A percentile compares a stretch with the other conserved stretches of the same genome.
Evolutionary conservation across 2,888 invertebrate species (phyloP).

Genomic region (Capitulum mitella): DNA sequence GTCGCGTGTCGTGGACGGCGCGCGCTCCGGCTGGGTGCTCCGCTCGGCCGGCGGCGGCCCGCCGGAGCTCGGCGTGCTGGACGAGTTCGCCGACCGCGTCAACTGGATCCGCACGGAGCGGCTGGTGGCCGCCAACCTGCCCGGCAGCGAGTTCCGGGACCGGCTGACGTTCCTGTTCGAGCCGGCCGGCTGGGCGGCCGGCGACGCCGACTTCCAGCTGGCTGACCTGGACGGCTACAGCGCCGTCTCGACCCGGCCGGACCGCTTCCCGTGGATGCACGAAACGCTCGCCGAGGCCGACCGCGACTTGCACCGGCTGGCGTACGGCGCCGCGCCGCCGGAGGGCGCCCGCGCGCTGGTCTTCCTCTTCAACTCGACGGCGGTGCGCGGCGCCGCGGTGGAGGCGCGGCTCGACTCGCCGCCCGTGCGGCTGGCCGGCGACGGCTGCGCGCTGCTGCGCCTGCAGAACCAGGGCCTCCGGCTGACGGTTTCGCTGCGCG

Average conservation of each 20-base stretch:
- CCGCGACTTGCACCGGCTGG: background rate
- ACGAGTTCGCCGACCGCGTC: background rate
- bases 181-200: background rate
- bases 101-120: background rate
- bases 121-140: background rate
- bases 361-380: background rate
- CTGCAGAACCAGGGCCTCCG: background rate
- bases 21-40: background rate
- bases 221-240: background rate
- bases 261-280: background rate
- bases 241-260: background rate
- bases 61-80: background rate
- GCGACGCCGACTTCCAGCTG: background rate
- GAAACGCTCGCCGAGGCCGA: background rate
- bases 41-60: background rate
- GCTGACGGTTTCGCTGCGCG: background rate
- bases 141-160: background rate
- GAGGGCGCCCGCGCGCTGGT: background rate
- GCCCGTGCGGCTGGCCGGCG: background rate
- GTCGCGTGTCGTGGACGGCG: background rate
- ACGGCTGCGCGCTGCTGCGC: background rate
- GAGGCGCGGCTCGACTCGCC: background rate
- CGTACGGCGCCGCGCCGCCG: background rate
- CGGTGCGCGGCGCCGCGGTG: background rate
- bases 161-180: background rate